Conservation (phyloP, 2,888 invertebrate species). For the Phyto melanocephala region DNA sequence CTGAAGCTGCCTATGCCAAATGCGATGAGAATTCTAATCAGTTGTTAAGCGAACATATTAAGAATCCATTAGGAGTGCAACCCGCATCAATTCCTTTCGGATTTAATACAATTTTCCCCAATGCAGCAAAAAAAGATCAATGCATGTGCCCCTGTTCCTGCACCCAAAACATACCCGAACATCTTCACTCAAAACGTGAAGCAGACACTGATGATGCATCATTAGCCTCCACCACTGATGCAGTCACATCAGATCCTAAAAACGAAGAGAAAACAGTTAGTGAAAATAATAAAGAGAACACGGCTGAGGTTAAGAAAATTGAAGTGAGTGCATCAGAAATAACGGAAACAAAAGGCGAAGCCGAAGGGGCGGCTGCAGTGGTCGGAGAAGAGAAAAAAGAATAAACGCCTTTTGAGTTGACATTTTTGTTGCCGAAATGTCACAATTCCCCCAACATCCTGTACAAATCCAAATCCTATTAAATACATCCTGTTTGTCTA, state of each 20-base stretch:
- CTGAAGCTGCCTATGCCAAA: constrained; percentile 82
- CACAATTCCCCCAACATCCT: neutral
- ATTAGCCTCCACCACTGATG: constrained; percentile 38
- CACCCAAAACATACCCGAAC: constrained; percentile 74
- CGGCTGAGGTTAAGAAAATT: constrained; percentile 36
- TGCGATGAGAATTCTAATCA: constrained; percentile 70
- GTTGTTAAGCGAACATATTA: constrained; percentile 66
- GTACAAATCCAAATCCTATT: neutral
- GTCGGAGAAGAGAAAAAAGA: neutral
- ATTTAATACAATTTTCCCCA: constrained; percentile 73
- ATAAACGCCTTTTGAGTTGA: constrained; percentile 49
- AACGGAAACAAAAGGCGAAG: neutral
- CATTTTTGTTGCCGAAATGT: constrained; percentile 3
- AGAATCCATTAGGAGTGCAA: constrained; percentile 74
- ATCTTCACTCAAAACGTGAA: constrained; percentile 72
- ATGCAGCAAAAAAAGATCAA: constrained; percentile 72
- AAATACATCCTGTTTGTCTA: constrained; percentile 28
- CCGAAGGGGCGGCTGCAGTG: neutral
- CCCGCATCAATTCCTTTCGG: constrained; percentile 72
- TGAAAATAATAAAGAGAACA: constrained; percentile 31
- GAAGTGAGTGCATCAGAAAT: constrained; percentile 19
- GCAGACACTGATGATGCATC: neutral
- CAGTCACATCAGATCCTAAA: constrained; percentile 20
- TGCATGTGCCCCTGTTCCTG: constrained; percentile 78
- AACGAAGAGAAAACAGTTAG: constrained; percentile 45